These are phyloP conservation scores for Vultur gryphus DNA, from an alignment of 2,797 vertebrate species.

Conservation along the genomic window DNA sequence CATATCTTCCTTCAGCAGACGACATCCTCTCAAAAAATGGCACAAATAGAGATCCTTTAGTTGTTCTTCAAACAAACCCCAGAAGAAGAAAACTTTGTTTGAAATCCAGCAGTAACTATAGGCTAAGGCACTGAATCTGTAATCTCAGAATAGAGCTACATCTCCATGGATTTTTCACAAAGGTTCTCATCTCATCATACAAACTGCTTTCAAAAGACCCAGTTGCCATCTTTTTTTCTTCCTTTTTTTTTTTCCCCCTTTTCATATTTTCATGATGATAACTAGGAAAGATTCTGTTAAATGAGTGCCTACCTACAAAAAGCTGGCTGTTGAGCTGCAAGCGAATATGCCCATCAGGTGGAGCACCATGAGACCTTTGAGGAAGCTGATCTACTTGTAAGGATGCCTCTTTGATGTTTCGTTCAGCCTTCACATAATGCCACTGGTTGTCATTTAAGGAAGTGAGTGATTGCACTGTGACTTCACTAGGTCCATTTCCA, in stretches of 20 bases:
- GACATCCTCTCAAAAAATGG: neutral
- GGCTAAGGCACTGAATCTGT: neutral
- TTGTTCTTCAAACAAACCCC: neutral
- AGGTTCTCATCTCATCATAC: neutral
- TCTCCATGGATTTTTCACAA: neutral
- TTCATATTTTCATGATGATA: neutral
- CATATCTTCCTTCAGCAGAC: neutral
- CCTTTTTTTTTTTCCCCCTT: rapidly evolving
- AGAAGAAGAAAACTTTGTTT: neutral
- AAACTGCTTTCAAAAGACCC: neutral
- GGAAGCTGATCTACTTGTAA: constrained; percentile 85
- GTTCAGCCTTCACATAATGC: constrained; percentile 87
- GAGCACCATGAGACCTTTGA: constrained; percentile 74
- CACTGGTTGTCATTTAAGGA: constrained; percentile 88
- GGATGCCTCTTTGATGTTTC: constrained; percentile 89
- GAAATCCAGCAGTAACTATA: neutral
- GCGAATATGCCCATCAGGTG: constrained; percentile 85
- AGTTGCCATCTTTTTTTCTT: neutral
- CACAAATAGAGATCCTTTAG: neutral
- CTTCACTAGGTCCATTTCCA: constrained; percentile 88
- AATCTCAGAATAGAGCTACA: neutral
- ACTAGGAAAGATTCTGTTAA: neutral
- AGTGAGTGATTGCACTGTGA: constrained; percentile 74
- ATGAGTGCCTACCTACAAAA: constrained; percentile 85
- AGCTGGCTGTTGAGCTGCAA: constrained; percentile 94